Percentiles rank a stretch among this genome's conserved stretches.
These are phyloP conservation scores for Buphagus erythrorhynchus DNA, from an alignment of 2,797 vertebrate species.

Conservation along the genomic window DNA sequence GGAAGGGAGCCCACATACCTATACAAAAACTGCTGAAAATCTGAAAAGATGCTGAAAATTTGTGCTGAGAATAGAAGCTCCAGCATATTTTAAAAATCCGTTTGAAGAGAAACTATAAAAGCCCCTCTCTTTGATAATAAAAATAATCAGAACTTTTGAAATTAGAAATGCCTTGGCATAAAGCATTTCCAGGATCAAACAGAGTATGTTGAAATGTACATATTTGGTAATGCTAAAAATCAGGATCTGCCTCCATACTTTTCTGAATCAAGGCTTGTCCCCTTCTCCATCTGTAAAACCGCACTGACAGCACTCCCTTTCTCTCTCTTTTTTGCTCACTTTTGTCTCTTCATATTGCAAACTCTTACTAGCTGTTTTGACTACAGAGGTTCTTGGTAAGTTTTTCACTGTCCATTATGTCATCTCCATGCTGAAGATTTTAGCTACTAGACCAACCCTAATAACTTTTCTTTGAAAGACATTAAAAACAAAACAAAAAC, in stretches of 20 bases:
- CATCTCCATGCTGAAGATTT: neutral
- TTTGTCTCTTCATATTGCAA: neutral
- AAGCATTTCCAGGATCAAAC: slow-evolving; percentile 48
- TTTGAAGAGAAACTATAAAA: slow-evolving; percentile 16
- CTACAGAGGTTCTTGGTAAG: neutral
- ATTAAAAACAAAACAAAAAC: neutral
- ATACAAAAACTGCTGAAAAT: slow-evolving; percentile 25
- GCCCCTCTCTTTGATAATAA: slow-evolving; percentile 19
- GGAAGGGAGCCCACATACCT: neutral
- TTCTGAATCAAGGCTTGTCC: neutral
- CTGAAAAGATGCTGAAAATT: neutral
- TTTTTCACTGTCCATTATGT: neutral
- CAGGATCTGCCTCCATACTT: slow-evolving; percentile 22
- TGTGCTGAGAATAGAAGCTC: slow-evolving; percentile 42
- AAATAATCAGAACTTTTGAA: slow-evolving; percentile 47
- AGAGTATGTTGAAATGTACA: slow-evolving; percentile 47
- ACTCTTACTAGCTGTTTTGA: neutral
- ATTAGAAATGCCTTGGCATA: slow-evolving; percentile 56
- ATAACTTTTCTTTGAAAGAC: neutral
- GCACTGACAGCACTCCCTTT: neutral
- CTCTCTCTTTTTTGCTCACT: neutral
- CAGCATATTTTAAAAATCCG: neutral
- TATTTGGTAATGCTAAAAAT: slow-evolving; percentile 44
- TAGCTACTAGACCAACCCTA: neutral
- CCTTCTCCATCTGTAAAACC: neutral